phyloP scores from a whole-genome alignment of 2,797 vertebrate genomes.

The Myripristis murdjan region DNA sequence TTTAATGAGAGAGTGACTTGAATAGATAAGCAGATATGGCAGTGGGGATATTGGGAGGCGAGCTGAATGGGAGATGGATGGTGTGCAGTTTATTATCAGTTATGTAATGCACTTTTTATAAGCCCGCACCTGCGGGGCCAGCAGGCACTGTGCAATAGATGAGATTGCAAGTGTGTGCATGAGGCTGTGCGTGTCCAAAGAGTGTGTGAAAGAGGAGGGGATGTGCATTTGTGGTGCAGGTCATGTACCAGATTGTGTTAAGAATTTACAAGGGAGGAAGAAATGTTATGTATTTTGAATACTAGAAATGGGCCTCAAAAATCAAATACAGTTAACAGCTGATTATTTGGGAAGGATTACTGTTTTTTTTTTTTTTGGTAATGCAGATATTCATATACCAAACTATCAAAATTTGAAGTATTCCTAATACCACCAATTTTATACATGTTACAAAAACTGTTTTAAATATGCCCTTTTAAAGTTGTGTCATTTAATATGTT shows the following conservation, averaged over 20 bases:
- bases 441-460: too few species aligned
- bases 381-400: too few species aligned
- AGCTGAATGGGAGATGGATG: slow-evolving; percentile 65
- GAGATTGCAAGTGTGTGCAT: slow-evolving; percentile 7
- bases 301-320: neutral
- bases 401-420: too few species aligned
- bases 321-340: too few species aligned
- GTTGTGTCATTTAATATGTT: too few species aligned
- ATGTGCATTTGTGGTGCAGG: slow-evolving; percentile 13
- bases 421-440: too few species aligned
- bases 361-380: too few species aligned
- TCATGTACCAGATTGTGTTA: slow-evolving; percentile 21
- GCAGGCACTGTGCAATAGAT: slow-evolving; percentile 32
- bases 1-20: slow-evolving; percentile 72
- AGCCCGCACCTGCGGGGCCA: slow-evolving; percentile 49
- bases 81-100: slow-evolving; percentile 67
- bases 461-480: too few species aligned
- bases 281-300: slow-evolving; percentile 8
- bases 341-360: too few species aligned
- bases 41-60: slow-evolving; percentile 55
- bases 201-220: neutral
- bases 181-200: slow-evolving; percentile 25
- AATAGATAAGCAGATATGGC: slow-evolving; percentile 71
- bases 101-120: slow-evolving; percentile 68
- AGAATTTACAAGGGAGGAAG: slow-evolving; percentile 32